Conservation (phyloP, 2,113 vertebrate species). For the Gyps fulvus region DNA sequence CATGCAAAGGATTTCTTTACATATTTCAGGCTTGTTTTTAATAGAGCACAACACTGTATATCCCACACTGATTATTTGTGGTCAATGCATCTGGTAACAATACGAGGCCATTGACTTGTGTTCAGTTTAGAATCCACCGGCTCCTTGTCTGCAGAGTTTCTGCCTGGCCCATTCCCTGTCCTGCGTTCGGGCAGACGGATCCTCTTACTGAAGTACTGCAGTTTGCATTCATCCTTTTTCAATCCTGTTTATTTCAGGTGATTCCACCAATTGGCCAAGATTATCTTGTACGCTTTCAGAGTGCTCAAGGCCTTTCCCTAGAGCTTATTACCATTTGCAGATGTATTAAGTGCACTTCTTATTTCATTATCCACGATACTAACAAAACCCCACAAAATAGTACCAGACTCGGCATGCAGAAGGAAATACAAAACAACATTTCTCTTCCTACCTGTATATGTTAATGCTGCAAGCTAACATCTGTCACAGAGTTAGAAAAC, state of each 20-base stretch:
- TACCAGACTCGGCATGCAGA: neutral
- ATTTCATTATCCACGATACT: neutral
- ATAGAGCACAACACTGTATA: neutral
- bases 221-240: neutral
- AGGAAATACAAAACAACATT: neutral
- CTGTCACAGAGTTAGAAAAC: neutral
- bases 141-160: neutral
- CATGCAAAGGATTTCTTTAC: neutral
- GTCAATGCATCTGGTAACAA: neutral
- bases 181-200: fast-evolving
- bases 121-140: neutral
- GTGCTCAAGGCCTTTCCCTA: neutral
- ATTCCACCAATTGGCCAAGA: neutral
- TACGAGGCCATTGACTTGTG: fast-evolving
- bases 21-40: neutral
- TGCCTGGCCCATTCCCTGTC: neutral
- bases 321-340: neutral
- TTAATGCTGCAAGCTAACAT: neutral
- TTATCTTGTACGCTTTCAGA: neutral
- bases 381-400: neutral
- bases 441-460: neutral
- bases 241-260: neutral
- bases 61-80: neutral
- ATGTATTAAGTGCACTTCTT: neutral
- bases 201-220: neutral